A percentile compares a stretch with the other conserved stretches of the same genome.
Conservation (phyloP, 2,797 vertebrate species). For the Coluber constrictor region DNA sequence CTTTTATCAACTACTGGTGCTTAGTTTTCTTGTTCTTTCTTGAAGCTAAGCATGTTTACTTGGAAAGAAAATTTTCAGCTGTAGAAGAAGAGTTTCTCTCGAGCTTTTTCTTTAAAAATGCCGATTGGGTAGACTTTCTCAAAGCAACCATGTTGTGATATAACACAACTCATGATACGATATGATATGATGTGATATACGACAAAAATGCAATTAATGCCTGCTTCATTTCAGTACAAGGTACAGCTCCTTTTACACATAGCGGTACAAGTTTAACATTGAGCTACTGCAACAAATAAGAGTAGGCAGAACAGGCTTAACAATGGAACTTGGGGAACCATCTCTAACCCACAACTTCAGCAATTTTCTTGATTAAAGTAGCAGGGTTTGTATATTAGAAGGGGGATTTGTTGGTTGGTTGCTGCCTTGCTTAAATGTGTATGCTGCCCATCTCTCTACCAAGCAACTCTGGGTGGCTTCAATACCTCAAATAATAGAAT, state of each 20-base stretch:
- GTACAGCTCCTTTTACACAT: neutral
- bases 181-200: neutral
- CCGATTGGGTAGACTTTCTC: slow-evolving; percentile 39
- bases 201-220: neutral
- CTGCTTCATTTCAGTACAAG: slow-evolving; percentile 12
- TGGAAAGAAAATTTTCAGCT: neutral
- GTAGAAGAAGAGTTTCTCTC: slow-evolving; percentile 18
- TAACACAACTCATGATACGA: neutral
- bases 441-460: neutral
- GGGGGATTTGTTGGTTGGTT: neutral
- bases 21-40: neutral
- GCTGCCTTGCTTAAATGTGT: neutral
- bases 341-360: neutral
- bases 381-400: neutral
- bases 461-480: neutral
- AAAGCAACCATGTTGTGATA: neutral
- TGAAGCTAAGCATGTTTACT: neutral
- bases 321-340: neutral
- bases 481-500: neutral
- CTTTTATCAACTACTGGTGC: neutral
- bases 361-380: neutral
- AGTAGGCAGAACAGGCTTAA: neutral
- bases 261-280: neutral
- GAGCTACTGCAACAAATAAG: neutral
- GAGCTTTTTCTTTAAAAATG: slow-evolving; percentile 20